Evolutionary conservation across 2,113 vertebrate species (phyloP).

Genomic region (Puma concolor): DNA sequence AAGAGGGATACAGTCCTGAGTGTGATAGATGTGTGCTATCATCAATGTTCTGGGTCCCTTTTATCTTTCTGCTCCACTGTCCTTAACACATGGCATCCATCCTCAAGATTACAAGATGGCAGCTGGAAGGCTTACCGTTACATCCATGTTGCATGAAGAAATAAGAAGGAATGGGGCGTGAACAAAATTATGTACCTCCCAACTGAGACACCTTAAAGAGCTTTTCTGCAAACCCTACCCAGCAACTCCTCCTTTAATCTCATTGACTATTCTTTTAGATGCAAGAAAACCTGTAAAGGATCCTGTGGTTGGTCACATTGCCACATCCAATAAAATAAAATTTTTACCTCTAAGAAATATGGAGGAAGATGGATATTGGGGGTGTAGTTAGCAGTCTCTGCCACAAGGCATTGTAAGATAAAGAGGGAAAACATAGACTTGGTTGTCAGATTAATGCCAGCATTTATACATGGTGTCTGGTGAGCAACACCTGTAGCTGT

Average conservation of each 20-base stretch:
- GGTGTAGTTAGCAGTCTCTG: neutral
- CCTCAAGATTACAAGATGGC: slow-evolving; percentile 50
- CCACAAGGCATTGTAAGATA: neutral
- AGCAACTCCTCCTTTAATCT: neutral
- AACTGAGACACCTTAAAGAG: neutral
- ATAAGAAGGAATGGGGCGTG: neutral
- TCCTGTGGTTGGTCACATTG: neutral
- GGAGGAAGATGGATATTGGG: neutral
- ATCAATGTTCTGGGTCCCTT: slow-evolving; percentile 18
- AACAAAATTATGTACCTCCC: neutral
- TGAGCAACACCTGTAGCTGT: neutral
- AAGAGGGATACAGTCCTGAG: slow-evolving; percentile 43
- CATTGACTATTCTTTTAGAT: neutral
- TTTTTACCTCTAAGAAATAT: neutral
- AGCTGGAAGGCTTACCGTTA: slow-evolving; percentile 25
- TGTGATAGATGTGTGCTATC: slow-evolving; percentile 52
- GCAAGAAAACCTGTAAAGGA: neutral
- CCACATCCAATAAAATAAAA: neutral
- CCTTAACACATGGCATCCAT: slow-evolving; percentile 57
- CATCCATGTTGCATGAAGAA: neutral
- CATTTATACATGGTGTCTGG: neutral
- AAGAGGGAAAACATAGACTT: neutral
- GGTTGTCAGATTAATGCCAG: neutral
- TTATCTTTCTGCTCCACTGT: slow-evolving; percentile 40
- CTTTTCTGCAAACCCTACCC: neutral